Percentiles rank a stretch among this genome's conserved stretches.
Evolutionary conservation across 2,888 invertebrate species (phyloP).

Genomic region (Athalia cordata): DNA sequence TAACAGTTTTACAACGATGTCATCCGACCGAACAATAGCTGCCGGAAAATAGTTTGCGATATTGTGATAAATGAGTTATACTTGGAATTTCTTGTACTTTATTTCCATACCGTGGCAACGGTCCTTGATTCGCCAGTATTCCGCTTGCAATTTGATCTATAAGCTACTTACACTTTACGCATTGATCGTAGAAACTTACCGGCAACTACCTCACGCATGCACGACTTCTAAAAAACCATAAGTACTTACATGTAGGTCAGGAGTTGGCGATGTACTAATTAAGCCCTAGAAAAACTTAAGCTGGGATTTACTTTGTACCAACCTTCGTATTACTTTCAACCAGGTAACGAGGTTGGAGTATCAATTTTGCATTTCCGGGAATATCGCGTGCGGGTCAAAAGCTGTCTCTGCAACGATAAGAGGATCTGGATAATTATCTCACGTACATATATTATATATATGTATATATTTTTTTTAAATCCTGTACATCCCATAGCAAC

Average conservation of each 20-base stretch:
- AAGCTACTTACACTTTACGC: neutral
- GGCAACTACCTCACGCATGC: neutral
- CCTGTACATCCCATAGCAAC: no score
- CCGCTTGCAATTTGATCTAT: neutral
- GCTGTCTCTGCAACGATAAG: neutral
- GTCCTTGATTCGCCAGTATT: neutral
- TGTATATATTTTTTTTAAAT: no score
- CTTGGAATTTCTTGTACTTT: neutral
- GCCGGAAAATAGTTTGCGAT: neutral
- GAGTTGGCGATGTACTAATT: slow-evolving; percentile 11
- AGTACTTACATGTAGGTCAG: neutral
- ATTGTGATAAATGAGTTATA: neutral
- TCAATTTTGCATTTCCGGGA: slow-evolving; percentile 22
- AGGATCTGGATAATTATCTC: neutral
- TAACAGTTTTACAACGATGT: neutral
- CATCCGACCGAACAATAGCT: neutral
- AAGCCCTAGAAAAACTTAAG: neutral
- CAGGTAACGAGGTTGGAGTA: slow-evolving; percentile 2
- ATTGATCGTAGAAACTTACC: neutral
- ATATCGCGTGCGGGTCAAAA: neutral
- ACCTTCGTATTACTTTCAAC: no score
- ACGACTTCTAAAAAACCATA: neutral
- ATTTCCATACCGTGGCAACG: neutral
- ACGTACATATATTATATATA: neutral
- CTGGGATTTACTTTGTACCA: no score